Evolutionary conservation across 2,888 invertebrate genomes (phyloP).

Genomic region (Oscheius myriophilus): DNA sequence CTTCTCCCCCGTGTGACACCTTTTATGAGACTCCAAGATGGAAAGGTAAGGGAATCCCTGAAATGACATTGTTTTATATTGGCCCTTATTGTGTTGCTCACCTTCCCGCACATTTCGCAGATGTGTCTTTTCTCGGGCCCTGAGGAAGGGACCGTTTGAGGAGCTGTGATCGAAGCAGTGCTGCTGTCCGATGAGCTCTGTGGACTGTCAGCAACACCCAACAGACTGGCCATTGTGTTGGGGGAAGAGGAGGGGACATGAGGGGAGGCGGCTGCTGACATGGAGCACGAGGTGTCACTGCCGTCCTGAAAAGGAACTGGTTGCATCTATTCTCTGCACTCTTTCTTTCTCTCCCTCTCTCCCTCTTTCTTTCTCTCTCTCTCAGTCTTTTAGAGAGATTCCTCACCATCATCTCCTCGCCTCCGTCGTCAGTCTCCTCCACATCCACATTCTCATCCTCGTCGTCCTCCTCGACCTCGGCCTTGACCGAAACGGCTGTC

Average conservation of each 20-base stretch:
- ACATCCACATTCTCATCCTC: conserved; percentile 36
- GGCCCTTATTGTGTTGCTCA: conserved; percentile 1
- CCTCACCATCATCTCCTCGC: conserved; percentile 17
- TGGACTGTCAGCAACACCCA: conserved; percentile 15
- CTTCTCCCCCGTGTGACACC: conserved; percentile 71
- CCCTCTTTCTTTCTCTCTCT: conserved; percentile 9
- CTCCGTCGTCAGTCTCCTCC: conserved; percentile 29
- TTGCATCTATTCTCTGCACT: background rate
- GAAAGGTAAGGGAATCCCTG: conserved; percentile 65
- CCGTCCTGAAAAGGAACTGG: conserved; percentile 1
- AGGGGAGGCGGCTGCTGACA: conserved; percentile 18
- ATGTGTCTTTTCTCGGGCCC: conserved; percentile 64
- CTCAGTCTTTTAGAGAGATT: background rate
- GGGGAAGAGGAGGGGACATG: conserved; percentile 24
- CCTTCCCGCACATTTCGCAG: conserved; percentile 67
- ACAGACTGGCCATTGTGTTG: background rate
- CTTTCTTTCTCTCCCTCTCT: conserved; percentile 3
- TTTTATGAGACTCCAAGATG: conserved; percentile 70
- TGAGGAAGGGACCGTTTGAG: conserved; percentile 9
- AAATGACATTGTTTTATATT: background rate
- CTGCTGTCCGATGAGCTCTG: conserved; percentile 13
- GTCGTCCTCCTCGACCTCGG: conserved; percentile 26
- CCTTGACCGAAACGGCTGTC: conserved; percentile 10
- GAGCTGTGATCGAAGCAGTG: background rate
- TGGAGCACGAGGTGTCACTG: conserved; percentile 27